Percentiles rank a stretch among this genome's conserved stretches.
Conservation (phyloP, 2,113 vertebrate genomes). For the Zapornia atra region DNA sequence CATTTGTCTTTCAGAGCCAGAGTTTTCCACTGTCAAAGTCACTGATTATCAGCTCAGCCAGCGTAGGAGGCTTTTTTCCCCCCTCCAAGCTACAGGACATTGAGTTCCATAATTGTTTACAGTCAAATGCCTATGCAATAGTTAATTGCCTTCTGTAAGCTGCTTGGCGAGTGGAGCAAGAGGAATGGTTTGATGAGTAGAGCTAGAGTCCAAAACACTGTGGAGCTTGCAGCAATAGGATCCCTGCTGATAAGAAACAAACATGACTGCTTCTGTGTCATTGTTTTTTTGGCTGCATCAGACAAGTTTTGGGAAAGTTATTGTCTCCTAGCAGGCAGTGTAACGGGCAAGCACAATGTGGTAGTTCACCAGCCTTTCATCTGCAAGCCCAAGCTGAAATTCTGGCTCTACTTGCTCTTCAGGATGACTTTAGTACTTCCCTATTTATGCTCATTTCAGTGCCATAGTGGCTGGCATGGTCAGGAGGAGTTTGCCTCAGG, state of each 20-base stretch:
- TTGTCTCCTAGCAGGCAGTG: neutral
- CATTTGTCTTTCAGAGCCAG: neutral
- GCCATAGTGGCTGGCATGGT: fast-evolving
- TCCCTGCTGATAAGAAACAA: conserved; percentile 59
- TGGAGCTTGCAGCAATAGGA: conserved; percentile 18
- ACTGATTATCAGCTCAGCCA: conserved; percentile 13
- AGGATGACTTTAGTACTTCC: neutral
- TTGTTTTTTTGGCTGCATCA: conserved; percentile 43
- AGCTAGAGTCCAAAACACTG: conserved; percentile 38
- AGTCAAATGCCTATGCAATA: conserved; percentile 39
- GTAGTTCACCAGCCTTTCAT: neutral
- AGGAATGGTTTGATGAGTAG: neutral
- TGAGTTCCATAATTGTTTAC: conserved; percentile 59
- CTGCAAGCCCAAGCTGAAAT: neutral
- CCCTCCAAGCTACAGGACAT: conserved; percentile 40
- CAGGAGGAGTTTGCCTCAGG: neutral
- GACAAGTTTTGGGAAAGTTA: conserved; percentile 48
- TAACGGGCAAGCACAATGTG: neutral
- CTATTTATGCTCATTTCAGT: neutral
- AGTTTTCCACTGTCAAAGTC: conserved; percentile 24
- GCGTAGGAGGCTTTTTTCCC: neutral
- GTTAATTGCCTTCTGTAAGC: conserved; percentile 49
- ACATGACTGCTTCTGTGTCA: conserved; percentile 9
- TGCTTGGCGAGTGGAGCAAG: conserved; percentile 34
- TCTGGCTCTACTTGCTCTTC: neutral